Evolutionary conservation across 1,140 invertebrate species (phyloP).

Genomic region (Polypedilum vanderplanki): DNA sequence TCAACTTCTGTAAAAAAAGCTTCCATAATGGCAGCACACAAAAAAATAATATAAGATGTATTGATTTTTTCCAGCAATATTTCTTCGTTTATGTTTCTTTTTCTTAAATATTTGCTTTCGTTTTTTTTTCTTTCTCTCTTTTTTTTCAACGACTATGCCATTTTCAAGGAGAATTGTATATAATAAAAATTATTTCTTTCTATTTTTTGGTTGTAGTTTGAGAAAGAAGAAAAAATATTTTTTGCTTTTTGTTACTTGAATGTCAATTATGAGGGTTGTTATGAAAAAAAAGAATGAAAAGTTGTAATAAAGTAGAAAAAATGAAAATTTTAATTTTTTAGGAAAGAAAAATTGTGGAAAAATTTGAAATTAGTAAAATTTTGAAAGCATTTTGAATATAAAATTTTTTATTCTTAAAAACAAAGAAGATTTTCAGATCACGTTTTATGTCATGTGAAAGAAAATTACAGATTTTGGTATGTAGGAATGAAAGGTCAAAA

Average conservation of each 20-base stretch:
- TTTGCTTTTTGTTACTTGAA: not conserved
- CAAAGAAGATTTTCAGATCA: too few relatives aligned
- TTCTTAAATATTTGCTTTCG: constrained; percentile 29
- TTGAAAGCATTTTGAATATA: too few relatives aligned
- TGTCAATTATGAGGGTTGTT: too few relatives aligned
- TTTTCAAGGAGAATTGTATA: constrained; percentile 10
- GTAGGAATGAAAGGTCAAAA: too few relatives aligned
- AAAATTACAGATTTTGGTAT: too few relatives aligned
- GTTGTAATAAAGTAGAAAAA: not conserved
- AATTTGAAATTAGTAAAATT: too few relatives aligned
- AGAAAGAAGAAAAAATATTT: not conserved
- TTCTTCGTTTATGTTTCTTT: constrained; percentile 29
- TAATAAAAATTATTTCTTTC: constrained; percentile 4
- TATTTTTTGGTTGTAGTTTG: not conserved
- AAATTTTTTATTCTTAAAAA: too few relatives aligned
- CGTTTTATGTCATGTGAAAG: too few relatives aligned
- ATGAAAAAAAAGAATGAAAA: not conserved
- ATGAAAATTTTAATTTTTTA: not conserved
- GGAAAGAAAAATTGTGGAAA: too few relatives aligned
- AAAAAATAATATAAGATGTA: constrained; percentile 26
- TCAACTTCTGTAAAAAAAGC: constrained; percentile 23
- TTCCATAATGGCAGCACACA: constrained; percentile 10
- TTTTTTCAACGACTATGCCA: not conserved
- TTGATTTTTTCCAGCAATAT: constrained; percentile 29
- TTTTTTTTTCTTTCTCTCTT: not conserved